These are phyloP conservation scores for Crocuta crocuta DNA, from an alignment of 2,113 vertebrate genomes.

Conservation along the genomic window DNA sequence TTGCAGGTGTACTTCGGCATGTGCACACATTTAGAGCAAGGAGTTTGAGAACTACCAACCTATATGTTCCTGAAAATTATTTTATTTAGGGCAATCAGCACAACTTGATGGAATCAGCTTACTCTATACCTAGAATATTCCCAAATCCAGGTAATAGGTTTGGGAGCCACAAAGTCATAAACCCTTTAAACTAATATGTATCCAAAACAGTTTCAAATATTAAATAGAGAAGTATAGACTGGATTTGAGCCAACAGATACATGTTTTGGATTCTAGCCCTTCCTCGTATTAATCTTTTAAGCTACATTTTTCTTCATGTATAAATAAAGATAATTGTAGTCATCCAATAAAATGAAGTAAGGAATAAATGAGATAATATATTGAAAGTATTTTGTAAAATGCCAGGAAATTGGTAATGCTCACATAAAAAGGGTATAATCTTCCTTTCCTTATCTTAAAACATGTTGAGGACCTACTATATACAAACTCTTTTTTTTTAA, in stretches of 20 bases:
- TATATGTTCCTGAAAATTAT: background rate
- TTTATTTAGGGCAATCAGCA: background rate
- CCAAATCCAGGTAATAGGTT: background rate
- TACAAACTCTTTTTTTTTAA: background rate
- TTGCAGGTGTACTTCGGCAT: background rate
- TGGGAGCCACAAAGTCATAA: background rate
- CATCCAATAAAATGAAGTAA: background rate
- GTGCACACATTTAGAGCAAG: background rate
- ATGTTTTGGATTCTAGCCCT: background rate
- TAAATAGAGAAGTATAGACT: background rate
- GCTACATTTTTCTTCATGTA: background rate
- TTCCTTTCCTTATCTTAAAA: background rate
- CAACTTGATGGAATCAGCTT: background rate
- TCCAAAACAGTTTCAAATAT: background rate
- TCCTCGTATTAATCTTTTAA: background rate
- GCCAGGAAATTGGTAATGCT: background rate
- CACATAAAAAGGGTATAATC: background rate
- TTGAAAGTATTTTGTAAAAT: slow-evolving; percentile 45
- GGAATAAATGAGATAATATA: background rate
- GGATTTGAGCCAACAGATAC: background rate
- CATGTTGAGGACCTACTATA: background rate
- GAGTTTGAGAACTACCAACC: background rate
- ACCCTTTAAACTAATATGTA: background rate
- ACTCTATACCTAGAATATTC: background rate
- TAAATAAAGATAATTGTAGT: background rate